Percentiles rank a stretch among this genome's conserved stretches.
These are phyloP conservation scores for Thunnus thynnus DNA, from an alignment of 2,113 vertebrate species.

Conservation along the genomic window DNA sequence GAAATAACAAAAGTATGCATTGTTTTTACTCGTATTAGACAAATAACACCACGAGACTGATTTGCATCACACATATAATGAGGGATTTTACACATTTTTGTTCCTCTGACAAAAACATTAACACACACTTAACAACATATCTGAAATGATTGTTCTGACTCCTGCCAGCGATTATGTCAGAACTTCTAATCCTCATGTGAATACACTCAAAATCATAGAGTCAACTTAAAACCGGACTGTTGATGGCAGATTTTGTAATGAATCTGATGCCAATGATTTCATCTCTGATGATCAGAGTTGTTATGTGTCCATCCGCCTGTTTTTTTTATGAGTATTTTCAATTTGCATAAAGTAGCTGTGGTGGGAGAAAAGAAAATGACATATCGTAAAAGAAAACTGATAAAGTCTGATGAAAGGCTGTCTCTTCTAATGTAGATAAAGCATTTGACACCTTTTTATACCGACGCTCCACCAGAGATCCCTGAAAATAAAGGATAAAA, in stretches of 20 bases:
- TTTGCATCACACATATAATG: constrained; percentile 45
- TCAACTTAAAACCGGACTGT: constrained; percentile 13
- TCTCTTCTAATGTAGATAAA: not conserved
- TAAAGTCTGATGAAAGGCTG: too few relatives aligned
- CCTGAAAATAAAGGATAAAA: not conserved
- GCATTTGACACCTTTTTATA: not conserved
- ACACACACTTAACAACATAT: constrained; percentile 26
- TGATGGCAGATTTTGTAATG: too few relatives aligned
- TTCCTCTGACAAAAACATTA: constrained; percentile 18
- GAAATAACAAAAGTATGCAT: constrained; percentile 39
- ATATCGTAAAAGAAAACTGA: not conserved
- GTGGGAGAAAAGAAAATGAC: not conserved
- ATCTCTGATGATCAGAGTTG: too few relatives aligned
- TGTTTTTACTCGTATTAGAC: constrained; percentile 27
- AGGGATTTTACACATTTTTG: constrained; percentile 48
- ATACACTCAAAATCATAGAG: constrained; percentile 7
- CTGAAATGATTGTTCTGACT: constrained; percentile 31
- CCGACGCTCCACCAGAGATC: not conserved
- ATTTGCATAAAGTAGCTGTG: not conserved
- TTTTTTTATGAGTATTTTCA: too few relatives aligned
- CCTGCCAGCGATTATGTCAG: constrained; percentile 17
- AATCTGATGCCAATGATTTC: not conserved
- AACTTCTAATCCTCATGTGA: constrained; percentile 23
- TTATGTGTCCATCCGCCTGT: too few relatives aligned
- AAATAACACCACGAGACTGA: not conserved